Percentiles rank a stretch among this genome's conserved stretches.
Conservation (phyloP, 1,140 invertebrate genomes). For the Hirudo medicinalis region DNA sequence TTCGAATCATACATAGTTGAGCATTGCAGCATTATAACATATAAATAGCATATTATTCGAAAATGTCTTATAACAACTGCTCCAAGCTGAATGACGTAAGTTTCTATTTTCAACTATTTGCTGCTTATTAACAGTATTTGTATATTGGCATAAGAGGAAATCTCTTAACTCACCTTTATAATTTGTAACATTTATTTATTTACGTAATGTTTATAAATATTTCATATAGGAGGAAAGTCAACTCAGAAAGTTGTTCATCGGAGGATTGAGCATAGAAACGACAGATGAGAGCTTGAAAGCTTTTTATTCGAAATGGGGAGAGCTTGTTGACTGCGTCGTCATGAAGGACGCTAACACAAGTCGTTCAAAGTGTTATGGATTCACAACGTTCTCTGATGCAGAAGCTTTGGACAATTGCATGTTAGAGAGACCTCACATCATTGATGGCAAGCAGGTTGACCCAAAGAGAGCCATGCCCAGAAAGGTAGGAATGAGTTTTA, state of each 20-base stretch:
- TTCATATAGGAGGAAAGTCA: constrained; percentile 52
- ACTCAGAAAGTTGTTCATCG: constrained; percentile 88
- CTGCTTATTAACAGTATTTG: too few relatives aligned
- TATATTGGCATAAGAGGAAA: too few relatives aligned
- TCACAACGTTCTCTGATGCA: constrained; percentile 79
- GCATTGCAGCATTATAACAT: too few relatives aligned
- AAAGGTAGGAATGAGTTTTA: constrained; percentile 51
- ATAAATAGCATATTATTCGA: too few relatives aligned
- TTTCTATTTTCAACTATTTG: too few relatives aligned
- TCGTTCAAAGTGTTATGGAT: constrained; percentile 83
- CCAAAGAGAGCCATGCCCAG: constrained; percentile 90
- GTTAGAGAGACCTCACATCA: constrained; percentile 63
- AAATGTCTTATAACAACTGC: too few relatives aligned
- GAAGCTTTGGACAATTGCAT: constrained; percentile 90
- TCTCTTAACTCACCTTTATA: too few relatives aligned
- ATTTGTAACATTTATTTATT: too few relatives aligned
- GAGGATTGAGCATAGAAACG: constrained; percentile 84
- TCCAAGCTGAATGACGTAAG: too few relatives aligned
- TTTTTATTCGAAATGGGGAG: constrained; percentile 92
- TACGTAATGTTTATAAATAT: too few relatives aligned
- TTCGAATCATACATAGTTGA: too few relatives aligned
- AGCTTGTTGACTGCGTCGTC: constrained; percentile 90
- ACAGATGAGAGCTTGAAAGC: constrained; percentile 80
- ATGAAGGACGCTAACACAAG: constrained; percentile 93
- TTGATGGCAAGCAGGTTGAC: constrained; percentile 77